These are phyloP conservation scores for Centropus bengalensis DNA, from an alignment of 2,113 vertebrate genomes.

Conservation along the genomic window DNA sequence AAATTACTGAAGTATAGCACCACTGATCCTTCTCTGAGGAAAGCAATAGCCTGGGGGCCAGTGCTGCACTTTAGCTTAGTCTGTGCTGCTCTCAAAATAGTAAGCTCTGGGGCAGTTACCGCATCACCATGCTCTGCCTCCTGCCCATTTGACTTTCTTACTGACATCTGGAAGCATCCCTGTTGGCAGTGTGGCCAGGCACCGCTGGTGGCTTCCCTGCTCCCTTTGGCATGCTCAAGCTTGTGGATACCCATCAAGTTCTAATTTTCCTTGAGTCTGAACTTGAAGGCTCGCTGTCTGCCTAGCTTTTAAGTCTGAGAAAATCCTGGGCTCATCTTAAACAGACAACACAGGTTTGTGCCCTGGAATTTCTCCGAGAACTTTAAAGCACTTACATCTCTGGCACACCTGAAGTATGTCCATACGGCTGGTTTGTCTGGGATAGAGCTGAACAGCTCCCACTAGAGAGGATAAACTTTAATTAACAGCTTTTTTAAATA, in stretches of 20 bases:
- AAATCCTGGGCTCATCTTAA: not conserved
- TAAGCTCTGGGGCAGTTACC: not conserved
- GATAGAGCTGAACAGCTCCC: not conserved
- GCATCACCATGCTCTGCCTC: not conserved
- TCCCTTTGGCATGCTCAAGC: not conserved
- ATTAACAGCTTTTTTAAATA: not conserved
- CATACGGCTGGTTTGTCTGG: not conserved
- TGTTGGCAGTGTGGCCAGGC: not conserved
- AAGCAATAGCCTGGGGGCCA: not conserved
- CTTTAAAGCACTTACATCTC: not conserved
- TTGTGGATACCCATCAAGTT: not conserved
- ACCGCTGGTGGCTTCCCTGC: not conserved
- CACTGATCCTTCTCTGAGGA: not conserved
- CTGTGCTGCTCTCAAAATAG: not conserved
- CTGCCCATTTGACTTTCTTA: not conserved
- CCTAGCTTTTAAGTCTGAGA: not conserved
- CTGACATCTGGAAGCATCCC: not conserved
- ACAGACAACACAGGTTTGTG: not conserved
- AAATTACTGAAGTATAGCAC: not conserved
- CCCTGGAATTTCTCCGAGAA: not conserved
- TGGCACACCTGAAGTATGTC: not conserved
- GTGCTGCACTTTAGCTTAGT: not conserved
- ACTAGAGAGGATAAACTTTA: constrained; percentile 12
- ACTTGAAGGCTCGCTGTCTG: not conserved
- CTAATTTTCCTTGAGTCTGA: not conserved